Evolutionary conservation across 2,888 invertebrate species (phyloP), one percentile per base, ranked within the genome.

Genomic region (Synergus gifuensis): DNA sequence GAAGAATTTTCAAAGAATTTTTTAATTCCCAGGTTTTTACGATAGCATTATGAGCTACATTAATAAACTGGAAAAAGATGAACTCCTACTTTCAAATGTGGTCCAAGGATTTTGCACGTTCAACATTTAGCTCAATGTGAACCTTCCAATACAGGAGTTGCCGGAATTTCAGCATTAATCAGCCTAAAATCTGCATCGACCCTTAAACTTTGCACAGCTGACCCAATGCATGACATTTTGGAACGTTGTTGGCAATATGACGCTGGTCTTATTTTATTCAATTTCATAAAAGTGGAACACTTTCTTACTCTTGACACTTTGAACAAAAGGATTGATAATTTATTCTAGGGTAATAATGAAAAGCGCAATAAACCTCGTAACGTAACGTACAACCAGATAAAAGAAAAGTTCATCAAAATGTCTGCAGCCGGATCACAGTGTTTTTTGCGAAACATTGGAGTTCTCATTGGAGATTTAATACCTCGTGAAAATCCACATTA

Each of bases 391-490:
- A 28, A 42, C 49, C 77, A 80, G 12, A 62, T 80, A 7, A 64
- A 76, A 28, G 44, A 49, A 4, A 76, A 79, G 64, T 49, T 60
- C 58, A 78, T 84, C 16, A 77, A 63, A 11, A 78, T 84, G 79
- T 85, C 84, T 7, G 81, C 85, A 16, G 77, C 82, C 14, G 84
- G 84, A 82, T 78, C 78, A 40, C 44, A 81, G 22, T 69, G 64
- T 66, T 76, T 83, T 44, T 77, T 82, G 1, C 22, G 78, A 12
- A 80, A 83, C 62, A 83, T 84, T 63, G 81, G 83, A 16, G n/a
- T 85, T 0, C 79, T 83, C 11, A 63, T 82, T 44, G 82, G 83
- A 12, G 76, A 82, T 28, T 46, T 58, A 9, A 42, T 84, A 60
- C 77, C 82, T 14, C 7, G 16, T 42, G 58, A 42, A 40, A 58